Conservation (phyloP, 2,797 vertebrate genomes). For the Phrynocephalus guinanensis region DNA sequence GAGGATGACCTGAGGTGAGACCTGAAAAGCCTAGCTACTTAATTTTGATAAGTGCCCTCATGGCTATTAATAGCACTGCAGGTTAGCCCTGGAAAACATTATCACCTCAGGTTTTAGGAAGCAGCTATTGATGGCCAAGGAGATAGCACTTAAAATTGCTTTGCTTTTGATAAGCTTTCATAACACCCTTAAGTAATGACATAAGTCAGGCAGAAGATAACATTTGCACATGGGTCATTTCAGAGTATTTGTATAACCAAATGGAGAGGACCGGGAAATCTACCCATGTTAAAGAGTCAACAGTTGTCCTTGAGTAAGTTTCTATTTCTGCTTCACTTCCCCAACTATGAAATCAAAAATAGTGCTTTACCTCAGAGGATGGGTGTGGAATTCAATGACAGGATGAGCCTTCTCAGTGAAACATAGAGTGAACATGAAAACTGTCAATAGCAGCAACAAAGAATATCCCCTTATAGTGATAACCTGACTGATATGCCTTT, state of each 20-base stretch:
- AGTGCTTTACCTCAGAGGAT: slow-evolving; percentile 6
- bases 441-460: background rate
- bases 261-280: background rate
- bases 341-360: slow-evolving; percentile 21
- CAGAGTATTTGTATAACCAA: background rate
- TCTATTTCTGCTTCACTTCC: background rate
- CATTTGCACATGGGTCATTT: slow-evolving; percentile 9
- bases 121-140: slow-evolving; percentile 12
- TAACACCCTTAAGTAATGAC: slow-evolving; percentile 21
- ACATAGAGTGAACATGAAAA: background rate
- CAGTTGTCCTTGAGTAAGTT: background rate
- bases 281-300: background rate
- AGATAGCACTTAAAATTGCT: slow-evolving; percentile 19
- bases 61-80: slow-evolving; percentile 24
- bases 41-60: slow-evolving; percentile 9
- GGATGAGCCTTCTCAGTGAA: background rate
- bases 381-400: background rate
- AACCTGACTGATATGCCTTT: background rate
- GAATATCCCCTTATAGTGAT: background rate
- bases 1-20: background rate
- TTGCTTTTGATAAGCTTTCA: slow-evolving; percentile 9
- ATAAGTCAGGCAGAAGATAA: slow-evolving; percentile 16
- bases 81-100: slow-evolving; percentile 48
- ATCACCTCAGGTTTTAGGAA: slow-evolving; percentile 18
- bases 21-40: background rate